Evolutionary conservation across 2,888 invertebrate genomes (phyloP), one percentile per base, ranked within the genome.

Genomic region (Sarcophaga subvicina): DNA sequence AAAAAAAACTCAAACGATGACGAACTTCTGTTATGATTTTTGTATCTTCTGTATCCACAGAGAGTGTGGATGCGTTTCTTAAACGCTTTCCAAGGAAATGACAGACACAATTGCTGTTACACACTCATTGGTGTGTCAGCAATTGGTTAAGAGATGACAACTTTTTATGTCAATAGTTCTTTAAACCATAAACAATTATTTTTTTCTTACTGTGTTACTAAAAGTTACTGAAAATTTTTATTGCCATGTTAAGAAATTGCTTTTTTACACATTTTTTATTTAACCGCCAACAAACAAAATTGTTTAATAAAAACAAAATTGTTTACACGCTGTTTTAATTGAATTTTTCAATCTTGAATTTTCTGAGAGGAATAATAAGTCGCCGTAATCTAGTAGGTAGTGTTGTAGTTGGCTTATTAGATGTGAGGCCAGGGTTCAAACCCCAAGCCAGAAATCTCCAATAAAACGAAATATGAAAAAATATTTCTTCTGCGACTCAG

Each of bases 221-320:
- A 37, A n/a, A 63, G 37, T 37, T 37, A 10, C 37, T 37, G 10
- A 27, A n/a, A 4, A 10, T 10, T 25, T 59, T 54, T 71, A 27
- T 25, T 59, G 54, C n/a, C 25, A 5, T 25, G 25, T 54, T 27
- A 71, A 54, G 25, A 37, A 62, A 62, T 67, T 67, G 47, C 37
- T 14, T 73, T 67, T 73, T 37, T 60, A 17, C 59, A 37, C 22
- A 59, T 75, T 59, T 70, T 70, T 70, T 12, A 20, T 70, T 70
- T n/a, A 27, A 69, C 22, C 69, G 22, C 14, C 69, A 49, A 49
- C 22, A 47, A 20, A 20, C 6, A 45, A 60, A 67, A 14, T 67
- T 67, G 6, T 6, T 20, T n/a, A 78, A 78, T 45, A n/a, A n/a
- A n/a, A 45, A 3, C 22, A 27, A 62, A 60, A 47, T 69, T 60